Percentiles rank a stretch among this genome's conserved stretches.
phyloP scores from a whole-genome alignment of 2,113 vertebrate genomes.

The Rhagologus leucostigma region DNA sequence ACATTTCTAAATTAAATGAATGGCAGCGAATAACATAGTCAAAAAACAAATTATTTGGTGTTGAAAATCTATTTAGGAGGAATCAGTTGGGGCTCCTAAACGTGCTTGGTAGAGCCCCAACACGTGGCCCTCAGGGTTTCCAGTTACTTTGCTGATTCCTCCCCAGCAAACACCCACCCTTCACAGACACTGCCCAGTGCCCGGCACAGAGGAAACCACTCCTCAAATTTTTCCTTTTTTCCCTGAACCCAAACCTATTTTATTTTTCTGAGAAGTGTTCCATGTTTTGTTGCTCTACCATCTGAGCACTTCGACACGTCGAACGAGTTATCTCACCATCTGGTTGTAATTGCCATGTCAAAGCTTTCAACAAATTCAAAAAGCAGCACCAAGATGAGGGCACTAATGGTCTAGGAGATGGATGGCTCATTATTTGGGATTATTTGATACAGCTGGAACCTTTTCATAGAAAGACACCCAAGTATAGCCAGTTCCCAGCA shows the following conservation, averaged over 20 bases:
- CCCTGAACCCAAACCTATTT: neutral
- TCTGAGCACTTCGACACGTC: neutral
- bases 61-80: neutral
- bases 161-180: neutral
- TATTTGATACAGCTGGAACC: neutral
- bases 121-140: neutral
- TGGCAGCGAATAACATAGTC: fast-evolving
- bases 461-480: neutral
- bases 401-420: neutral
- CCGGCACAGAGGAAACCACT: neutral
- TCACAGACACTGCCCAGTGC: neutral
- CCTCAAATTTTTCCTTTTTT: neutral
- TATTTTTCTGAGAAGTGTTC: neutral
- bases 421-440: neutral
- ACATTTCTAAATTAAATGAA: neutral
- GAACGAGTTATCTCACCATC: neutral
- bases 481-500: neutral
- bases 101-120: neutral
- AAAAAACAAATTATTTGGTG: neutral
- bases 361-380: conserved; percentile 15
- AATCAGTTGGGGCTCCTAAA: neutral
- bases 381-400: neutral
- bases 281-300: neutral
- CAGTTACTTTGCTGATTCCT: neutral
- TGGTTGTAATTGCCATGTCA: neutral